Base-by-base conservation (phyloP, 2,888 invertebrate genomes). In the Philopedon plagiatum region DNA sequence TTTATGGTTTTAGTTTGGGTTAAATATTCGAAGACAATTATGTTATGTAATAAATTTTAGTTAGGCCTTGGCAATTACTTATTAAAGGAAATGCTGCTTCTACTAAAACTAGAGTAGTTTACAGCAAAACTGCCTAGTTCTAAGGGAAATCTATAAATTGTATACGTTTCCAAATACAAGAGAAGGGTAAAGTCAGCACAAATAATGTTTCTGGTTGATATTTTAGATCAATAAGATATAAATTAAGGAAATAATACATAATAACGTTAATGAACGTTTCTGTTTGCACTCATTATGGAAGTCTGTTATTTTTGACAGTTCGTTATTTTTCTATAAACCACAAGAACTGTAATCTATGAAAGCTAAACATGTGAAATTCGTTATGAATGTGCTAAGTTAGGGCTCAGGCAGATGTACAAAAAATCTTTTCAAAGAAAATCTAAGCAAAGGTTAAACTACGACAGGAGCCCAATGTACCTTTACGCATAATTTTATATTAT, bases 41-140 rank as follows among this genome's bases (percentile, higher is more conserved):
- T 21, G n/a, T n/a, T 23, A 3, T 49, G n/a, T n/a, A 49, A 49
- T 49, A 49, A 21, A 49, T 51, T 51, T 51, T 29, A 51, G 29
- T 51, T 51, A 13, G 15, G 51, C 51, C 15, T n/a, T 29, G 51
- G 29, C 26, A 26, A 51, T 51, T 51, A 51, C 29, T 29, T 51
- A 51, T 11, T 5, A 51, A 51, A 51, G 51, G 23, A 51, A 51
- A 5, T 29, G 29, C 51, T 29, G 29, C 51, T 26, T 51, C 29
- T 51, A 46, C 9, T 19, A 21, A 46, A 46, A 46, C 44, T 21
- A 4, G 9, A 46, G 44, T 21, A 15, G 51, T 29, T 29, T 23
- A 51, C 1, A 15, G 51, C 26, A 29, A 46, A 51, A 51, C 29
- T 51, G 51, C 29, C 51, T n/a, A 23, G 49, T 49, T 23, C 49